phyloP scores from a whole-genome alignment of 23 tunicate species.

The Styela clava region DNA sequence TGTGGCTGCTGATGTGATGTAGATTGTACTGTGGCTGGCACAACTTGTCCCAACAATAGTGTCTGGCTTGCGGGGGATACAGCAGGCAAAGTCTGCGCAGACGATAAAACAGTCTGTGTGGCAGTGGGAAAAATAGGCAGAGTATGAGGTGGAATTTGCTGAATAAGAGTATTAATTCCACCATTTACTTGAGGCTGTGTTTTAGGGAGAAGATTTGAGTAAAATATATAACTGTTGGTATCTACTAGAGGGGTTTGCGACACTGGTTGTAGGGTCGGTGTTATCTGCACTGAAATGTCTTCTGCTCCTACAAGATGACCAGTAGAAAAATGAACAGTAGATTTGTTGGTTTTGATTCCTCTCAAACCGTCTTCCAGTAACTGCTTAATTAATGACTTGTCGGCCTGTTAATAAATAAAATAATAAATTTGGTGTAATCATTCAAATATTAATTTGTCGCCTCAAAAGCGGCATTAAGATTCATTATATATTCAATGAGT shows the following conservation, averaged over 20 bases:
- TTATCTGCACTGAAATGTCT: neutral
- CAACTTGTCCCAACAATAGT: neutral
- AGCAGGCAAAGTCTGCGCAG: neutral
- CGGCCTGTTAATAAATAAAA: constrained; percentile 13
- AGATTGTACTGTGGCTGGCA: neutral
- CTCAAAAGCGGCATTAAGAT: no score
- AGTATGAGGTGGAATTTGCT: neutral
- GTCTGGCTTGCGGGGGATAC: neutral
- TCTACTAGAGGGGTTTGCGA: neutral
- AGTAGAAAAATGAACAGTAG: constrained; percentile 3
- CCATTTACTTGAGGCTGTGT: neutral
- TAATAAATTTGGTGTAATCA: no score
- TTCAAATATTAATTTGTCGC: no score
- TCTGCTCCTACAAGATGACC: constrained; percentile 2
- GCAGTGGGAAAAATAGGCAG: neutral
- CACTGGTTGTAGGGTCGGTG: neutral
- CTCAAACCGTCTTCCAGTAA: constrained; percentile 12
- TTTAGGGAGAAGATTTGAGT: neutral
- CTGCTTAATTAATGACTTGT: constrained; percentile 18
- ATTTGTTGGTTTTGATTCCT: neutral
- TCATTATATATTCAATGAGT: no score
- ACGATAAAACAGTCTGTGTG: neutral
- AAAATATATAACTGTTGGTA: neutral
- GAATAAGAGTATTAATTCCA: neutral
- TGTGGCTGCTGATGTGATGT: neutral